Conservation (phyloP, 2,113 vertebrate species). For the Colistium nudipinnis region DNA sequence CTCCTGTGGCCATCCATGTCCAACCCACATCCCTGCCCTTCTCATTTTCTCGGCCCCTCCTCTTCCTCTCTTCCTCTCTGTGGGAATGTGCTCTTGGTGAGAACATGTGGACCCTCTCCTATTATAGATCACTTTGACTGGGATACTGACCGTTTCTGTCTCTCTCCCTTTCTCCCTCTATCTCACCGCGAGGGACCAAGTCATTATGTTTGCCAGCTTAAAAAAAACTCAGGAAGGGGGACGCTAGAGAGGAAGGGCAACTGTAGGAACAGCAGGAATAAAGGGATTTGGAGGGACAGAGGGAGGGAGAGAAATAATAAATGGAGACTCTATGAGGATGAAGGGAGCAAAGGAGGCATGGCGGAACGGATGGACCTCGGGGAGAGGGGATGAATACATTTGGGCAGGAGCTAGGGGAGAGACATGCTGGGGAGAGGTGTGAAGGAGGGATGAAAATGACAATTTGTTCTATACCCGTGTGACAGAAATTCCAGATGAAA, state of each 20-base stretch:
- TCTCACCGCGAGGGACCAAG: slow-evolving; percentile 45
- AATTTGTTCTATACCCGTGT: slow-evolving; percentile 58
- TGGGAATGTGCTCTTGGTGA: slow-evolving; percentile 42
- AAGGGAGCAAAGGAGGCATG: slow-evolving; percentile 19
- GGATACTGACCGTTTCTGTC: slow-evolving; percentile 52
- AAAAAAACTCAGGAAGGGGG: slow-evolving; percentile 34
- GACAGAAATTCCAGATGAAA: slow-evolving; percentile 54
- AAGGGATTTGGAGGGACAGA: slow-evolving; percentile 52
- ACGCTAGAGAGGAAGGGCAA: slow-evolving; percentile 27
- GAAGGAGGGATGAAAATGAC: slow-evolving; percentile 54
- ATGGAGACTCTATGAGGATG: slow-evolving; percentile 24
- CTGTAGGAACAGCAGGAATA: slow-evolving; percentile 40
- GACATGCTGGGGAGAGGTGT: slow-evolving; percentile 43
- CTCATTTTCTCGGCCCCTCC: slow-evolving; percentile 42
- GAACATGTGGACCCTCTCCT: slow-evolving; percentile 48
- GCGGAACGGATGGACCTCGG: slow-evolving; percentile 39
- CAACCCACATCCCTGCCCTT: slow-evolving; percentile 53
- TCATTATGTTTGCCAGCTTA: slow-evolving; percentile 61
- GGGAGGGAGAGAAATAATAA: slow-evolving; percentile 40
- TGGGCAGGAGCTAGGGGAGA: slow-evolving; percentile 17
- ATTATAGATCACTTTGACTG: slow-evolving; percentile 60
- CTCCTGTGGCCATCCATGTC: slow-evolving; percentile 47
- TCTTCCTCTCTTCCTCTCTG: slow-evolving; percentile 29
- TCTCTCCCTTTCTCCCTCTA: slow-evolving; percentile 20
- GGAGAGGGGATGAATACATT: slow-evolving; percentile 50